phyloP scores from a whole-genome alignment of 2,888 invertebrate genomes.

The Drosophila emarginata region DNA sequence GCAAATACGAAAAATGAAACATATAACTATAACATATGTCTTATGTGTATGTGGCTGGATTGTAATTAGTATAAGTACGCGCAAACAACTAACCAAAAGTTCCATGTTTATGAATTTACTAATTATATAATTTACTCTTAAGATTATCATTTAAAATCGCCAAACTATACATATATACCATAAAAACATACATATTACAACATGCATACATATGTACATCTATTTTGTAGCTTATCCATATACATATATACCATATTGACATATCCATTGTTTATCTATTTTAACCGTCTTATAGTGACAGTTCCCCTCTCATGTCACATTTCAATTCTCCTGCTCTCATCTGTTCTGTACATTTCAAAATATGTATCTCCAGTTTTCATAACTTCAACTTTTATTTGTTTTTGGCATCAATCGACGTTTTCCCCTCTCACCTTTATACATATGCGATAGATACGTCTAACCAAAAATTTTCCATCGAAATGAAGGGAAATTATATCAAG shows the following conservation, averaged over 20 bases:
- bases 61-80: constrained; percentile 69
- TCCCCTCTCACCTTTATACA: neutral
- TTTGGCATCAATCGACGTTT: neutral
- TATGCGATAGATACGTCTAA: neutral
- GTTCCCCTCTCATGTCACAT: neutral
- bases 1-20: constrained; percentile 34
- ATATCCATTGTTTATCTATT: neutral
- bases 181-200: neutral
- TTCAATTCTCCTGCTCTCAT: neutral
- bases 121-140: constrained; percentile 47
- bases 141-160: constrained; percentile 50
- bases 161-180: constrained; percentile 20
- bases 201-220: neutral
- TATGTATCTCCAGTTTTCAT: neutral
- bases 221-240: neutral
- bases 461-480: neutral
- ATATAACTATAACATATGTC: constrained; percentile 54
- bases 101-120: constrained; percentile 53
- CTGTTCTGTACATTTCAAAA: constrained; percentile 30
- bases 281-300: neutral
- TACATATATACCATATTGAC: neutral
- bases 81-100: constrained; percentile 54
- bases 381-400: neutral
- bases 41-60: constrained; percentile 72
- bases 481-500: neutral